Base-by-base conservation (phyloP, 2,888 invertebrate species). In the Siphlonurus alternatus region DNA sequence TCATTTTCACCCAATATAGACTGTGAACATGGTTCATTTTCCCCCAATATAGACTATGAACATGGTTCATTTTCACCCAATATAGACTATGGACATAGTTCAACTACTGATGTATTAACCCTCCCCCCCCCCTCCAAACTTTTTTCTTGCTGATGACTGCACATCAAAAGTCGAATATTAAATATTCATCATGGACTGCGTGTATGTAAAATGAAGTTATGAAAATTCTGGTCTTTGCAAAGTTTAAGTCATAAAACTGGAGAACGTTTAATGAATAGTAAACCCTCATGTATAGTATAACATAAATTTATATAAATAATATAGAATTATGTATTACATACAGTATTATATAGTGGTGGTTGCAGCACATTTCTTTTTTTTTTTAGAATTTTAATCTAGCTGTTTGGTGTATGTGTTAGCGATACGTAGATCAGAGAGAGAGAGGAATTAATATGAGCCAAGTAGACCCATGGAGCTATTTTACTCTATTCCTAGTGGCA, bases 251-350 rank as follows among this genome's bases (percentile, higher is more conserved):
- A 20, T 56, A 56, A 56, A 56, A 56, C 56, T 18, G 56, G 19
- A 56, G 22, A n/a, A 56, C 56, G 56, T 56, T 56, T 56, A 56
- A 56, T 56, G 56, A 56, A 56, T 56, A 56, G 56, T 56, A 56
- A 56, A 56, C n/a, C 56, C 56, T n/a, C 56, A 3, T 20, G 38
- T 38, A 38, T 5, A 38, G 20, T 22, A n/a, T 38, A 38, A 15
- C 15, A 15, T 38, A 38, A 10, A 38, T 5, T 15, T 5, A 38
- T 5, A 38, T 5, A 38, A 38, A 38, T 38, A 38, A 38, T 15
- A 38, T n/a, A n/a, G n/a, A n/a, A n/a, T n/a, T n/a, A n/a, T n/a
- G n/a, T n/a, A n/a, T n/a, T n/a, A n/a, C n/a, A n/a, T n/a, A n/a
- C n/a, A n/a, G n/a, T n/a, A n/a, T n/a, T n/a, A n/a, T n/a, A n/a